These are phyloP conservation scores for Urocolius indicus DNA, from an alignment of 2,113 vertebrate species.

Conservation along the genomic window DNA sequence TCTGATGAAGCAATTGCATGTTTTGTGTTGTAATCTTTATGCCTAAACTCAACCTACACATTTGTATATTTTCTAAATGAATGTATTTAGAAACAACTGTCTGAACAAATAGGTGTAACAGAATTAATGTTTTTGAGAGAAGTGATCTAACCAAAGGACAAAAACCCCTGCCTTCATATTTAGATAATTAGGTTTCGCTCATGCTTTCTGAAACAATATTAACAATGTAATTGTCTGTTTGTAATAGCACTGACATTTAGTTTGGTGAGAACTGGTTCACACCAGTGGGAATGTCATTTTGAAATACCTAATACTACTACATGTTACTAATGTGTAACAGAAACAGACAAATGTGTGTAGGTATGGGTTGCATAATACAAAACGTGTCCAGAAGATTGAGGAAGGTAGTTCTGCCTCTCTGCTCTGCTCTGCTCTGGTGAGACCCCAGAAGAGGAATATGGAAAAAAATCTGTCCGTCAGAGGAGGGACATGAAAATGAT, in stretches of 20 bases:
- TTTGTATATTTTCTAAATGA: not conserved
- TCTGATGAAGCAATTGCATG: not conserved
- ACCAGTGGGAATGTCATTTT: not conserved
- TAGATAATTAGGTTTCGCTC: not conserved
- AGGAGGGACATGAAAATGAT: not conserved
- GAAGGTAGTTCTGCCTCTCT: not conserved
- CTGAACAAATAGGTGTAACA: not conserved
- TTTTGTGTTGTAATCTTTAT: not conserved
- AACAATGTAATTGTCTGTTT: not conserved
- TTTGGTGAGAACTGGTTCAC: not conserved
- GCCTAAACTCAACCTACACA: not conserved
- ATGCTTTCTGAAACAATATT: not conserved
- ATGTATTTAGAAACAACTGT: not conserved
- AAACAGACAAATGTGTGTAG: not conserved
- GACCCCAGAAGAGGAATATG: not conserved
- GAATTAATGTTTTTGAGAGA: not conserved
- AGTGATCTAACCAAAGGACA: not conserved
- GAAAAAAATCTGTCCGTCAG: not conserved
- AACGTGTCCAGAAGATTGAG: fast-evolving
- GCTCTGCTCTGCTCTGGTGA: not conserved
- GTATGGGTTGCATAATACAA: not conserved
- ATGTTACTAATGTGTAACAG: not conserved
- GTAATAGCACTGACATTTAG: not conserved
- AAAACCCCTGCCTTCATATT: not conserved
- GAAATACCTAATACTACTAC: not conserved